Evolutionary conservation across 2,113 vertebrate species (phyloP).

Genomic region (Alligator mississippiensis): DNA sequence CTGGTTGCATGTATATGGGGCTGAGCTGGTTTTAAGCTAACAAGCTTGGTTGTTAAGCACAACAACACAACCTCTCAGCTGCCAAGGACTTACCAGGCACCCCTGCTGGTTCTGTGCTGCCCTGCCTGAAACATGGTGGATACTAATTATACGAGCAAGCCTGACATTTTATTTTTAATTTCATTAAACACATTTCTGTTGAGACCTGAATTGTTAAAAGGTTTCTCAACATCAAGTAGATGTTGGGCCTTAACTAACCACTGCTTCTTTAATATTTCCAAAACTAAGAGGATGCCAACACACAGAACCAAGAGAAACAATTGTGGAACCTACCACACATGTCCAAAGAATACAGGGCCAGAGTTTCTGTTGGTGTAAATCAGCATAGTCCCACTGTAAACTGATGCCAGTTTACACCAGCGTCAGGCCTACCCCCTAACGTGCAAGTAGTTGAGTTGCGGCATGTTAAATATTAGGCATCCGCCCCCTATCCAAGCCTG

Average conservation of each 20-base stretch:
- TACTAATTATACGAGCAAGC: not conserved
- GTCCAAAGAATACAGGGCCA: not conserved
- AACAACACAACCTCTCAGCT: too few species aligned
- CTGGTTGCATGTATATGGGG: too few species aligned
- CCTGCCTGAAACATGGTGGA: not conserved
- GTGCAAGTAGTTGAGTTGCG: rapidly evolving
- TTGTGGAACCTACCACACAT: not conserved
- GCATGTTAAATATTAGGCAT: rapidly evolving
- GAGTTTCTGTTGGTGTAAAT: not conserved
- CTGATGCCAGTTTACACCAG: not conserved
- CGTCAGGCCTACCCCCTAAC: too few species aligned
- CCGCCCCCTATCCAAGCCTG: rapidly evolving
- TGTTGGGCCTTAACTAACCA: not conserved
- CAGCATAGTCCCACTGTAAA: not conserved
- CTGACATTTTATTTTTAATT: not conserved
- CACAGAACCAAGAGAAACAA: not conserved
- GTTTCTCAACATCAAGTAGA: not conserved
- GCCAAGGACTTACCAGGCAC: too few species aligned
- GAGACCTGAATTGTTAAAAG: not conserved
- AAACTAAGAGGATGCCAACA: not conserved
- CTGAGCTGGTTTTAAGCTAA: too few species aligned
- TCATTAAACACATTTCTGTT: not conserved
- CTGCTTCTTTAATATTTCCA: not conserved
- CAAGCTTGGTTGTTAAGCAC: too few species aligned
- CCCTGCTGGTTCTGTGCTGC: too few species aligned